Evolutionary conservation across 1,140 invertebrate species (phyloP).

Genomic region (Probaryconus sp.): DNA sequence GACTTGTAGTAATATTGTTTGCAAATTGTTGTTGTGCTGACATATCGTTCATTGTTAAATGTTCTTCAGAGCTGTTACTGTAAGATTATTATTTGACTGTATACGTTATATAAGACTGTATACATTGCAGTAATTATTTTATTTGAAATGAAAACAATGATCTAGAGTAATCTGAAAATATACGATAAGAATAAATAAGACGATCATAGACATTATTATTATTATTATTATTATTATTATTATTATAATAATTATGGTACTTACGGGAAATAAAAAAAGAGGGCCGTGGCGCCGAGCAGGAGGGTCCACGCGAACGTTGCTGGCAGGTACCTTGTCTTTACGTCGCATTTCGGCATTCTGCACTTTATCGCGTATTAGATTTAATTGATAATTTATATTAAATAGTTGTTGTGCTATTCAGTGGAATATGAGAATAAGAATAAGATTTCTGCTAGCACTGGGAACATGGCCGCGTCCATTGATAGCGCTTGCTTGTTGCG

Average conservation of each 20-base stretch:
- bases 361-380: constrained; percentile 48
- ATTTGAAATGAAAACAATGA: too few relatives aligned
- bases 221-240: too few relatives aligned
- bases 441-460: constrained; percentile 74
- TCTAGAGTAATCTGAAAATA: too few relatives aligned
- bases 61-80: too few relatives aligned
- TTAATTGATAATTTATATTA: constrained; percentile 29
- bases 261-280: constrained; percentile 99
- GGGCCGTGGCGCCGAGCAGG: constrained; percentile 91
- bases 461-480: constrained; percentile 78
- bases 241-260: constrained; percentile 81
- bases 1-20: too few relatives aligned
- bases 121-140: too few relatives aligned
- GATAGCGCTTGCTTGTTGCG: constrained; percentile 64
- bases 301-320: constrained; percentile 97
- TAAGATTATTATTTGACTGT: too few relatives aligned
- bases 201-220: too few relatives aligned
- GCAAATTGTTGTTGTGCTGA: too few relatives aligned
- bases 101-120: too few relatives aligned
- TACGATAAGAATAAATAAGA: too few relatives aligned
- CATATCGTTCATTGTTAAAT: too few relatives aligned
- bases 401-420: constrained; percentile 32
- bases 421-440: constrained; percentile 22
- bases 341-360: constrained; percentile 95
- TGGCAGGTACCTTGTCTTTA: constrained; percentile 95